phyloP scores from a whole-genome alignment of 2,797 vertebrate species.

The Pterois miles region DNA sequence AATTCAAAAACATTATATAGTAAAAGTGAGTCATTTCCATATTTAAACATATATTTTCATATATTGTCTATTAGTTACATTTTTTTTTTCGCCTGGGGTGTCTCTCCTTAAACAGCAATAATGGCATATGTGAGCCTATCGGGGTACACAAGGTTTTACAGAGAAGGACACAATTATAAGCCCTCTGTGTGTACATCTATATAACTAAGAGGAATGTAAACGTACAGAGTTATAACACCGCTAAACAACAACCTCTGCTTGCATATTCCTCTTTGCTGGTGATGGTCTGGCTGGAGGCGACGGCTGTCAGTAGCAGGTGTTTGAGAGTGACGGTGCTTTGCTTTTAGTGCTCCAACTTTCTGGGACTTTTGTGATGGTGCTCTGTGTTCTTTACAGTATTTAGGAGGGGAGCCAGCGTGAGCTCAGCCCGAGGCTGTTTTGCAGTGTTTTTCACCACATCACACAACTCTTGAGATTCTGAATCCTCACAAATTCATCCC shows the following conservation, averaged over 20 bases:
- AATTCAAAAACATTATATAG: too few relatives aligned
- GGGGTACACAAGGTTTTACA: neutral
- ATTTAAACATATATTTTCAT: too few relatives aligned
- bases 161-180: neutral
- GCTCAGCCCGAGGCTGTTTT: slow-evolving; percentile 61
- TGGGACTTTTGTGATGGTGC: slow-evolving; percentile 54
- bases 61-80: too few relatives aligned
- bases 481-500: slow-evolving; percentile 51
- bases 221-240: neutral
- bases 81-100: too few relatives aligned
- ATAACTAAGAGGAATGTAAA: neutral
- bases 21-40: too few relatives aligned
- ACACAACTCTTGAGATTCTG: slow-evolving; percentile 38
- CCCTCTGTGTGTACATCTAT: neutral
- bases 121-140: neutral
- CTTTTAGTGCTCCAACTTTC: slow-evolving; percentile 35
- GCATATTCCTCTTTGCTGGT: neutral
- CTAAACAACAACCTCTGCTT: slow-evolving; percentile 4
- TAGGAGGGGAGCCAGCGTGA: slow-evolving; percentile 51
- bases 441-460: slow-evolving; percentile 44
- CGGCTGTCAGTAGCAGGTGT: slow-evolving; percentile 33
- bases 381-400: slow-evolving; percentile 52
- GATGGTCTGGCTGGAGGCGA: slow-evolving; percentile 30
- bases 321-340: slow-evolving; percentile 35
- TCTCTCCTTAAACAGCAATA: neutral